These are phyloP conservation scores for Aspidiotus rigidus DNA, from an alignment of 2,888 invertebrate genomes.

Conservation along the genomic window DNA sequence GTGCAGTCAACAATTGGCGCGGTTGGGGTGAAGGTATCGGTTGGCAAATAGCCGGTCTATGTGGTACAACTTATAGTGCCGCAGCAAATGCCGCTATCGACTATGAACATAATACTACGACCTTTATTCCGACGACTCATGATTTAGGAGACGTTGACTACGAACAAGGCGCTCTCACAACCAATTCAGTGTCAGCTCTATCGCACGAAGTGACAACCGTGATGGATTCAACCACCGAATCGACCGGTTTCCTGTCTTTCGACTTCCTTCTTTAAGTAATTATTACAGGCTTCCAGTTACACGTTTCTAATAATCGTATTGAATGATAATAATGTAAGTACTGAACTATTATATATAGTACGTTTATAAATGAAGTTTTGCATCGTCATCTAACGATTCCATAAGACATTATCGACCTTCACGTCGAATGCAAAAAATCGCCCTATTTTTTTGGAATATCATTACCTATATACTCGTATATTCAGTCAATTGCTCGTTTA, in stretches of 20 bases:
- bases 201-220: constrained; percentile 16
- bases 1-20: constrained; percentile 20
- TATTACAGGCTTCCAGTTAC: no score
- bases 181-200: neutral
- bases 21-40: constrained; percentile 28
- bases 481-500: no score
- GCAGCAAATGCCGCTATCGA: neutral
- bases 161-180: neutral
- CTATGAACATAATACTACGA: constrained; percentile 6
- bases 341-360: no score
- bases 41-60: constrained; percentile 16
- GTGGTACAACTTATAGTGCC: constrained; percentile 5
- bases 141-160: constrained; percentile 3
- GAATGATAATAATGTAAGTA: no score
- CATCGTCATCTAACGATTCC: no score
- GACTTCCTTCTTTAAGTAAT: constrained; percentile 21
- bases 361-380: no score
- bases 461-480: no score
- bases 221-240: constrained; percentile 21
- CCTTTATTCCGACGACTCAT: neutral
- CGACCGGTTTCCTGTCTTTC: constrained; percentile 18
- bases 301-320: no score
- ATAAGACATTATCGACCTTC: no score
- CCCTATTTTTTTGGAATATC: no score
- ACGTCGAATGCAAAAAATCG: no score